phyloP scores from a whole-genome alignment of 2,888 invertebrate species.

The Arge pagana region DNA sequence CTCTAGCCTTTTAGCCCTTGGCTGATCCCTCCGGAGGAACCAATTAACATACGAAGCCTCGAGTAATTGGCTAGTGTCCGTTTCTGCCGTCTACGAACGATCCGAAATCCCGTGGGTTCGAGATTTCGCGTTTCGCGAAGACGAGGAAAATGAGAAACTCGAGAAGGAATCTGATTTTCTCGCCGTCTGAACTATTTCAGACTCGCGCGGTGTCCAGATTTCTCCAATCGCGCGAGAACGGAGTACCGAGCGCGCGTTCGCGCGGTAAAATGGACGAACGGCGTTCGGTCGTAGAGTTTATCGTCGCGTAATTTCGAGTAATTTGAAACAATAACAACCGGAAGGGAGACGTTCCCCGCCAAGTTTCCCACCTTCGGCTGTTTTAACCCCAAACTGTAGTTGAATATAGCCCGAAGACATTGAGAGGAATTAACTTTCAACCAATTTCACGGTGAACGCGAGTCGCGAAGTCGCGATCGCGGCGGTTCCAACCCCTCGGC shows the following conservation, averaged over 20 bases:
- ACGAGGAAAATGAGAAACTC: no score
- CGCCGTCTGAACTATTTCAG: no score
- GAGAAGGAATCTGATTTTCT: no score
- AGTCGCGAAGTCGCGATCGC: not conserved
- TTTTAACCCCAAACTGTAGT: not conserved
- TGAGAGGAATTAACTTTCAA: constrained; percentile 12
- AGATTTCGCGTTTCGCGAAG: constrained; percentile 1
- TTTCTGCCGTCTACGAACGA: not conserved
- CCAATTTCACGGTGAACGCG: constrained; percentile 7
- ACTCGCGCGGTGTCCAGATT: no score
- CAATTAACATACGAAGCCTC: constrained; percentile 25
- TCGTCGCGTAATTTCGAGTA: not conserved
- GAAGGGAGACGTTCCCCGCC: not conserved
- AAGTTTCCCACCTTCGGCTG: no score
- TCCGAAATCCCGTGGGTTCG: not conserved
- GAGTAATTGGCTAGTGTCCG: constrained; percentile 23
- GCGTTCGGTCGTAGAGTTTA: constrained; percentile 6
- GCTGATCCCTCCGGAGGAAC: constrained; percentile 19
- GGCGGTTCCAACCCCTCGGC: not conserved
- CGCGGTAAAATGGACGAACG: no score
- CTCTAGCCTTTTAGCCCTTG: constrained; percentile 12
- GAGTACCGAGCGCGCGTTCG: no score
- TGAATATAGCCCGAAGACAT: constrained; percentile 10
- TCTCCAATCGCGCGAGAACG: no score
- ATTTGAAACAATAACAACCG: constrained; percentile 17